These are phyloP conservation scores for Dynastes hyllus DNA, from an alignment of 2,888 invertebrate genomes.

Conservation along the genomic window DNA sequence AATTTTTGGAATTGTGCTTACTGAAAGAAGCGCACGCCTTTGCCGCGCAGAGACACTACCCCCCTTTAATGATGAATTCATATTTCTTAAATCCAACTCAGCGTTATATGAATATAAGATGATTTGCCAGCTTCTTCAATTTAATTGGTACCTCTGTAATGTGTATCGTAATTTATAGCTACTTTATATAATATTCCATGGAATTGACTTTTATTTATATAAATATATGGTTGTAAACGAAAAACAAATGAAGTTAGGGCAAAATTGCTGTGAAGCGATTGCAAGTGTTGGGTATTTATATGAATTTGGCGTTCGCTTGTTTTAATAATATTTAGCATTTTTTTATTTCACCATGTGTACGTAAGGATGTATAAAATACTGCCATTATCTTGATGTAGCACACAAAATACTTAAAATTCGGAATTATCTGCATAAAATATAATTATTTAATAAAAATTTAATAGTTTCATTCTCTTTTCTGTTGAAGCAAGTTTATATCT, in stretches of 20 bases:
- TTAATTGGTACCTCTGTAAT: not conserved
- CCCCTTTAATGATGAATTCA: not conserved
- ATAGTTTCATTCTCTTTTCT: too few species aligned
- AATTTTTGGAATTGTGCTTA: too few species aligned
- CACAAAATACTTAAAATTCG: not conserved
- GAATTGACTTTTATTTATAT: constrained; percentile 42
- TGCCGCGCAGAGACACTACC: too few species aligned
- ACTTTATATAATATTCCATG: constrained; percentile 14
- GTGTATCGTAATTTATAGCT: constrained; percentile 1
- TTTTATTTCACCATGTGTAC: not conserved
- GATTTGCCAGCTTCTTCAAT: not conserved
- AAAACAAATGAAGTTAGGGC: not conserved
- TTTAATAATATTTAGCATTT: not conserved
- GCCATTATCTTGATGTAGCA: not conserved
- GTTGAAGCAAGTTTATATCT: too few species aligned
- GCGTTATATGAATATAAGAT: not conserved
- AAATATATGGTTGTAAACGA: not conserved
- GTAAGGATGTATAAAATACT: constrained; percentile 2
- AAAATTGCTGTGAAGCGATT: not conserved
- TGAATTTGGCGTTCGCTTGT: not conserved
- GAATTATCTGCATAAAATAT: constrained; percentile 9
- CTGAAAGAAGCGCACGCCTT: too few species aligned
- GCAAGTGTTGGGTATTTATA: not conserved
- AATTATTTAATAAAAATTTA: not conserved
- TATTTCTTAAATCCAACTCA: not conserved